Evolutionary conservation across 2,113 vertebrate genomes (phyloP).

Genomic region (Zosterops borbonicus): DNA sequence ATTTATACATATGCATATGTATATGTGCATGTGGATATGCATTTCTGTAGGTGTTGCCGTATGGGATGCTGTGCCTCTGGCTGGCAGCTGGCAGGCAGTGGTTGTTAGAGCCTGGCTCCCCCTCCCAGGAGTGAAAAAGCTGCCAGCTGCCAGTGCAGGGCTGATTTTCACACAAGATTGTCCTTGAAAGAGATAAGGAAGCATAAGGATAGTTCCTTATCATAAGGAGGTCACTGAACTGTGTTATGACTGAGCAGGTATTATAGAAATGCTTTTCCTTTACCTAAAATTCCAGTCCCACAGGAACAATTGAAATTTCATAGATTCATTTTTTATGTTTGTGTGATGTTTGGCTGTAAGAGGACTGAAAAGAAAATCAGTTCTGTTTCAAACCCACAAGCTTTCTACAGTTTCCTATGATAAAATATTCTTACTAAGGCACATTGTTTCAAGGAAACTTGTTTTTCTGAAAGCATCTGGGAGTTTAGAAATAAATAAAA

Average conservation of each 20-base stretch:
- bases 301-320: not conserved
- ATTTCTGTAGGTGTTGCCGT: not conserved
- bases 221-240: not conserved
- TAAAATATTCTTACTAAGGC: not conserved
- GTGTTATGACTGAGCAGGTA: not conserved
- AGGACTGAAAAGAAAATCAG: not conserved
- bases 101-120: not conserved
- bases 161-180: not conserved
- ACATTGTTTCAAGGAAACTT: not conserved
- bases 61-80: not conserved
- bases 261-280: not conserved
- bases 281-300: not conserved
- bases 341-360: not conserved
- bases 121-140: not conserved
- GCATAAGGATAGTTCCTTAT: not conserved
- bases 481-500: not conserved
- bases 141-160: not conserved
- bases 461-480: not conserved
- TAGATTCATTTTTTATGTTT: not conserved
- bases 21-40: accelerated
- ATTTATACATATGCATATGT: accelerated
- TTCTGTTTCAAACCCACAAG: not conserved
- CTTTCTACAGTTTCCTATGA: not conserved
- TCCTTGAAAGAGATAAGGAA: slow-evolving; percentile 24
- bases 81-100: not conserved